phyloP scores from a whole-genome alignment of 1,140 invertebrate species.

The Drosophila pseudoobscura region DNA sequence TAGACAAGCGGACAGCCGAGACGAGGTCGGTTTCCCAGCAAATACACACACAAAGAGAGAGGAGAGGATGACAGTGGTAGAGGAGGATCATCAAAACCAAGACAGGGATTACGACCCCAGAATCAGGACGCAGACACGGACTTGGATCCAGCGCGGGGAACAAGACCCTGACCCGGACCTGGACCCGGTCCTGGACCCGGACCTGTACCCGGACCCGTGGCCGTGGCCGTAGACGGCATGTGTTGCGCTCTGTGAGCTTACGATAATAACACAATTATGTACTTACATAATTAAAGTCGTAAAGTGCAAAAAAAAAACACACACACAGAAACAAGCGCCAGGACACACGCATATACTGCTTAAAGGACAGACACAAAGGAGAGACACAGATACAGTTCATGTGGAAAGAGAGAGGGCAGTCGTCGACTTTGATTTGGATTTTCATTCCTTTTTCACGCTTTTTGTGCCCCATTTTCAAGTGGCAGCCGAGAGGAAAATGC shows the following conservation, averaged over 20 bases:
- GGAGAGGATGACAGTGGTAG: not conserved
- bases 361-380: not conserved
- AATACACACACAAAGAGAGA: constrained; percentile 18
- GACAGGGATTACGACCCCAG: constrained; percentile 25
- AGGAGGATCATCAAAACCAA: constrained; percentile 2
- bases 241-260: constrained; percentile 58
- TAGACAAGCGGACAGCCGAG: constrained; percentile 56
- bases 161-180: constrained; percentile 1
- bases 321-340: constrained; percentile 38
- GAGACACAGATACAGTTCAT: not conserved
- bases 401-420: not conserved
- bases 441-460: constrained; percentile 13
- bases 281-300: constrained; percentile 81
- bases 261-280: constrained; percentile 82
- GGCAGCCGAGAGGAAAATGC: constrained; percentile 34
- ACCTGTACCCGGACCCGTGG: constrained; percentile 14
- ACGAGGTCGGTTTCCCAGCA: constrained; percentile 51
- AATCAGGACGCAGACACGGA: constrained; percentile 9
- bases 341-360: not conserved
- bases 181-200: constrained; percentile 7
- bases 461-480: constrained; percentile 2
- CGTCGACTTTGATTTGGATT: constrained; percentile 36
- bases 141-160: not conserved
- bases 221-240: constrained; percentile 20
- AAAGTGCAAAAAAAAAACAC: constrained; percentile 66